Evolutionary conservation across 64 coral and sea anemone genomes (phyloP), one percentile per base, ranked within the genome.

Genomic region (Porites australiensis): DNA sequence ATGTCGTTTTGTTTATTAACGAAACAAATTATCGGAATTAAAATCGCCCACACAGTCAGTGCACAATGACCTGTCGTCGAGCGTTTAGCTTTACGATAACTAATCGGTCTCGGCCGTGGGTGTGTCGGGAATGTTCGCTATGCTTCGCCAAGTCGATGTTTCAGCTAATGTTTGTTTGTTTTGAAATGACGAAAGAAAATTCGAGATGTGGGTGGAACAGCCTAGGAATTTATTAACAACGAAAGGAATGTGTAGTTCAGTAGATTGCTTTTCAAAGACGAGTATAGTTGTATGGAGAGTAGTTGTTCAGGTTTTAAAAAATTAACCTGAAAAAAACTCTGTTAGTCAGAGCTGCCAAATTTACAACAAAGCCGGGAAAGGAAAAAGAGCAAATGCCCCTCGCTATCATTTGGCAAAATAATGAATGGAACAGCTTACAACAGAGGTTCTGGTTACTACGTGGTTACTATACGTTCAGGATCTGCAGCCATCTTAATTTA

Each of bases 21-120:
- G 54, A 5, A 57, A 57, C 54, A 57, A 57, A 57, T 57, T 57
- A 57, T 9, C 12, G 54, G 11, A 45, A 74, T 13, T 44, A 59
- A 60, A 59, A 63, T 27, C 2, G 54, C 13, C 20, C 54, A 81
- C 54, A 46, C 51, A 53, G 27, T 37, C 27, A 37, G 10, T 7
- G 16, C n/a, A 23, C 9, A 8, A n/a, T 8, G 51, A 68, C 45
- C 19, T 63, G 55, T 47, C 48, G 43, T 50, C 79, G 79, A 66
- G 44, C 43, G 27, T 37, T 37, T 46, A 16, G 66, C 48, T n/a
- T 19, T 44, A 64, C 16, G 43, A 65, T 76, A 50, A 51, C 47
- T 84, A 50, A 68, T 84, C 81, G 81, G 44, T 47, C 12, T 84
- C 61, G 51, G 22, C 69, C 81, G 81, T 64, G n/a, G 81, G 81